phyloP scores from a whole-genome alignment of 1,140 invertebrate species.

The Bombus sibiricus region DNA sequence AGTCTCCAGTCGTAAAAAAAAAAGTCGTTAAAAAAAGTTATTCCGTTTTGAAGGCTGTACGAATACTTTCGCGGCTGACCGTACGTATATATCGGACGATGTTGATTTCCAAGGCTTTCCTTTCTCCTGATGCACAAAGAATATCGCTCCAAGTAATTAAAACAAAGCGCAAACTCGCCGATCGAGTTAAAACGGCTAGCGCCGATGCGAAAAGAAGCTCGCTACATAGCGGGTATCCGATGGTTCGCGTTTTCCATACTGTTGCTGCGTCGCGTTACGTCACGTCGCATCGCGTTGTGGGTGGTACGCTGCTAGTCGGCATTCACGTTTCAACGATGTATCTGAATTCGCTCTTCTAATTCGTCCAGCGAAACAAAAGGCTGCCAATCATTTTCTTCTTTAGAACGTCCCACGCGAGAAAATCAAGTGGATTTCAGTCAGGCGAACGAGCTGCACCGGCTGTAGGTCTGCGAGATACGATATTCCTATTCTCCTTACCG shows the following conservation, averaged over 20 bases:
- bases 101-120: neutral
- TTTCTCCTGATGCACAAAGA: neutral
- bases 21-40: too few species aligned
- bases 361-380: neutral
- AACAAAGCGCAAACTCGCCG: neutral
- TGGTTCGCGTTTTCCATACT: neutral
- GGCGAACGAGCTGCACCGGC: neutral
- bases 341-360: neutral
- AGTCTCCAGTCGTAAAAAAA: too few species aligned
- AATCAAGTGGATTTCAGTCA: neutral
- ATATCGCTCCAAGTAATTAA: neutral
- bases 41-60: too few species aligned
- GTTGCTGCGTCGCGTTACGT: too few species aligned
- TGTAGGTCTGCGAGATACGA: neutral
- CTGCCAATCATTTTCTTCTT: neutral
- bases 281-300: too few species aligned
- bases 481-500: neutral
- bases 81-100: neutral
- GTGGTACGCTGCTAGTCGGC: too few species aligned
- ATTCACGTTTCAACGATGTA: neutral
- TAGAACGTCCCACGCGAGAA: neutral
- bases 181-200: constrained; percentile 1
- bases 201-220: neutral
- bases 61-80: too few species aligned
- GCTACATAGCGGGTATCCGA: neutral